Base-by-base conservation (phyloP, 1,140 invertebrate species). In the Drosophila seguyi region DNA sequence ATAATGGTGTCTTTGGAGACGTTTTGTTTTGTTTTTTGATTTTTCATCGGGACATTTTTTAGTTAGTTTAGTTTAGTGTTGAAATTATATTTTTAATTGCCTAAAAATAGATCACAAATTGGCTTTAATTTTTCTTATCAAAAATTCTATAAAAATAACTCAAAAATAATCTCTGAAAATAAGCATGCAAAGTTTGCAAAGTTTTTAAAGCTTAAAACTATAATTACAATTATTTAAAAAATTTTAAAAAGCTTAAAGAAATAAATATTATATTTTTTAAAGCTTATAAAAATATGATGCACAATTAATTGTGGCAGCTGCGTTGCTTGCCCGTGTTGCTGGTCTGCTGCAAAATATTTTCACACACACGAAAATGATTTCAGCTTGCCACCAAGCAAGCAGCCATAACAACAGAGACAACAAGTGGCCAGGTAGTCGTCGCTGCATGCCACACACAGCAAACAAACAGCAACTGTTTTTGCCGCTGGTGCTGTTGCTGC, bases 401-500 rank as follows among this genome's bases (percentile, higher is more conserved):
- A 78, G 58, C 59, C 57, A 74, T 72, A 73, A 72, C 52, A 79
- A 57, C 75, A 69, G 50, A 50, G 57, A 57, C 75, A 81, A 75
- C 69, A 73, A 71, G 62, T 67, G 73, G 75, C 47, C 72, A 85
- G 69, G 66, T 65, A 75, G 81, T 53, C 50, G 81, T 75, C 60
- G 74, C 66, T 78, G 79, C 85, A 90, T 90, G 85, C 85, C 86
- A 85, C 85, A 90, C 81, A 90, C 81, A 85, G 79, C 80, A 76
- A 73, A 63, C 74, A 65, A 79, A 77, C 63, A 79, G 81, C 81
- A 83, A 83, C 80, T 74, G 77, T 80, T 81, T 75, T 74, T 76
- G 45, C 69, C 60, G 42, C 42, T 60, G 61, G 45, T 50, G 61
- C 60, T 66, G 38, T 6, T 39, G n/a, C n/a, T n/a, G n/a, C n/a